phyloP scores from a whole-genome alignment of 2,797 vertebrate species.

The Phoxinus dragarum region DNA sequence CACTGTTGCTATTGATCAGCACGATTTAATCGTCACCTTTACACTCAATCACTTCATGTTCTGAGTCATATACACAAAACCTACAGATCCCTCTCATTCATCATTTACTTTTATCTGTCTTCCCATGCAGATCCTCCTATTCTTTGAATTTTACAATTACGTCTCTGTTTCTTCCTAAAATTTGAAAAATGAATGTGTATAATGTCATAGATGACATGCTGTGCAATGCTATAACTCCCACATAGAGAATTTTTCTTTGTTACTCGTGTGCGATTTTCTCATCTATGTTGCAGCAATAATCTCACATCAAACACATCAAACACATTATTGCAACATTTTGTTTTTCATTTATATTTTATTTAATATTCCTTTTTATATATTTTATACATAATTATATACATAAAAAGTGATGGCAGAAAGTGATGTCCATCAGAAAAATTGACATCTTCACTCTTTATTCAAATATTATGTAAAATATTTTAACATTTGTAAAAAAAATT shows the following conservation, averaged over 20 bases:
- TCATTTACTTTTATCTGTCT: background rate
- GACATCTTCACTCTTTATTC: too few species aligned
- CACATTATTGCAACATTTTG: background rate
- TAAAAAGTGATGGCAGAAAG: too few species aligned
- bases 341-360: background rate
- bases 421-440: too few species aligned
- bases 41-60: too few species aligned
- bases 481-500: too few species aligned
- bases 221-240: background rate
- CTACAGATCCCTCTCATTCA: background rate
- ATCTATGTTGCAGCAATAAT: background rate
- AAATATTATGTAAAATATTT: too few species aligned
- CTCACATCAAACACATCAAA: too few species aligned
- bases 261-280: background rate
- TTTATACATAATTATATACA: background rate
- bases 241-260: background rate
- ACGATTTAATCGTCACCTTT: background rate
- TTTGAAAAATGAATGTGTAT: background rate
- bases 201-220: background rate
- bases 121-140: background rate
- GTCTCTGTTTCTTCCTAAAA: background rate
- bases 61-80: background rate
- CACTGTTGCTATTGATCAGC: slow-evolving; percentile 5
- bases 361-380: background rate
- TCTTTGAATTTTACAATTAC: background rate